Conservation (phyloP, 1,140 invertebrate genomes). For the Popillia japonica region DNA sequence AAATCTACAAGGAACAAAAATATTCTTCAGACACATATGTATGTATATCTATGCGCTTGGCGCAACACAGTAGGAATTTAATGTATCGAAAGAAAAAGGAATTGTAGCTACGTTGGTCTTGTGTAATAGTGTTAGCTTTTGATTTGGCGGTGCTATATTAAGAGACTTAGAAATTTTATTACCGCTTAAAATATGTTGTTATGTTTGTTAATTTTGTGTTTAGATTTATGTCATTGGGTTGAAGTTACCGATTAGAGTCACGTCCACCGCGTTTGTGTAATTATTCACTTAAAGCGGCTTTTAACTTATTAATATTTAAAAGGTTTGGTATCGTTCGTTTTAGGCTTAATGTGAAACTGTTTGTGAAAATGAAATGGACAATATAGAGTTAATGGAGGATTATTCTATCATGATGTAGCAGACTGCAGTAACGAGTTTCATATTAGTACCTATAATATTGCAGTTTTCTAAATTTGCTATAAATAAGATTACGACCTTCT, state of each 20-base stretch:
- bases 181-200: neutral
- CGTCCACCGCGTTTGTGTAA: neutral
- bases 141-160: conserved; percentile 24
- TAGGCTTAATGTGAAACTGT: too few relatives aligned
- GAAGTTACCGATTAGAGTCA: neutral
- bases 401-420: too few relatives aligned
- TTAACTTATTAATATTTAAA: conserved; percentile 9
- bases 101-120: neutral
- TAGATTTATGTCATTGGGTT: conserved; percentile 11
- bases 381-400: too few relatives aligned
- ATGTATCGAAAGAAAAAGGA: neutral
- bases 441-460: too few relatives aligned
- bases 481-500: too few relatives aligned
- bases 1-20: conserved; percentile 14
- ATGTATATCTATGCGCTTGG: neutral
- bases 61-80: conserved; percentile 3
- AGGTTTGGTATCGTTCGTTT: neutral
- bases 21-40: too few relatives aligned
- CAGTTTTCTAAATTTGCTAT: too few relatives aligned
- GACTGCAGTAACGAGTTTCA: too few relatives aligned
- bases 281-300: neutral
- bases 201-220: conserved; percentile 14
- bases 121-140: neutral
- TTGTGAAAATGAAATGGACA: too few relatives aligned
- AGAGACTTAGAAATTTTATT: conserved; percentile 20